These are phyloP conservation scores for Cercopithecus mona DNA, from an alignment of 2,113 vertebrate species.

Conservation along the genomic window DNA sequence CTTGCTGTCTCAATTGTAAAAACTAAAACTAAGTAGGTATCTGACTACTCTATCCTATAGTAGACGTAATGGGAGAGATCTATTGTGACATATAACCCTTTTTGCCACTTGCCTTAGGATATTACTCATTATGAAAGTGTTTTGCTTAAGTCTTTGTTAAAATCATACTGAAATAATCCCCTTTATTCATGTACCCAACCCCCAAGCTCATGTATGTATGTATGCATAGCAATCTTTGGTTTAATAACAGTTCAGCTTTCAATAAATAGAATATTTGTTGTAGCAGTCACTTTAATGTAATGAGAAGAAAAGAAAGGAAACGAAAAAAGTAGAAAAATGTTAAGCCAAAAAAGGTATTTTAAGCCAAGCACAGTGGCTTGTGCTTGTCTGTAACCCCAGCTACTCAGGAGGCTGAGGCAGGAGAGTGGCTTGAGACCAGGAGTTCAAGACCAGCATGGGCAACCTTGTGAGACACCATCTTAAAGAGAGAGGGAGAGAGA, in stretches of 20 bases:
- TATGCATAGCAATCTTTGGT: background rate
- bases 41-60: background rate
- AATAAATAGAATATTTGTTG: constrained; percentile 10
- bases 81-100: background rate
- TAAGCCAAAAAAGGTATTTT: background rate
- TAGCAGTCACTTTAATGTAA: background rate
- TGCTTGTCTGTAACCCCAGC: too few species aligned
- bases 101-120: background rate
- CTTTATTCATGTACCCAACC: constrained; percentile 23
- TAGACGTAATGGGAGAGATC: background rate
- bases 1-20: background rate
- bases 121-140: background rate
- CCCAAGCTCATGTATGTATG: background rate
- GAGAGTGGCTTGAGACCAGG: too few species aligned
- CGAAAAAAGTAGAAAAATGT: background rate
- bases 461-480: too few species aligned
- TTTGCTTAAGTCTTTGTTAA: constrained; percentile 20
- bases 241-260: constrained; percentile 30
- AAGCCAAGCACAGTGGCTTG: too few species aligned
- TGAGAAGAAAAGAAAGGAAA: background rate
- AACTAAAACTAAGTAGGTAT: background rate
- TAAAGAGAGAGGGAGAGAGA: background rate
- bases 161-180: constrained; percentile 46
- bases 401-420: too few species aligned
- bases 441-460: too few species aligned